A percentile compares a stretch with the other conserved stretches of the same genome.
phyloP scores from a whole-genome alignment of 2,113 vertebrate genomes.

The Sorex fumeus region DNA sequence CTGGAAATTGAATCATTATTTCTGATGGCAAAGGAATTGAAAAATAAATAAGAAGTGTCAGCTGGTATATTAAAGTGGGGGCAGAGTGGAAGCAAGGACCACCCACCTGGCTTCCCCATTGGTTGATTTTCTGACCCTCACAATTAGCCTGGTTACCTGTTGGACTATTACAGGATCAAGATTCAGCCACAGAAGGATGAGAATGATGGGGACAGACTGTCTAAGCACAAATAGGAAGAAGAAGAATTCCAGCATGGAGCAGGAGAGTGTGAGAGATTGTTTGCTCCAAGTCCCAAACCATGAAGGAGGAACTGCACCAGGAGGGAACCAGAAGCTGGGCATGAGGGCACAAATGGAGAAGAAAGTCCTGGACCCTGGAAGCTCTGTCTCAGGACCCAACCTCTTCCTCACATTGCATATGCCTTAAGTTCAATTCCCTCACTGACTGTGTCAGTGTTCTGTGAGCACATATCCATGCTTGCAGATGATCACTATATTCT shows the following conservation, averaged over 20 bases:
- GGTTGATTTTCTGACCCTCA: neutral
- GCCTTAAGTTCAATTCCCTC: neutral
- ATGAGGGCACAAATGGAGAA: neutral
- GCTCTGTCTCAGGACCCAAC: neutral
- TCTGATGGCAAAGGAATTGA: slow-evolving; percentile 51
- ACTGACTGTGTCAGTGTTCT: rapidly evolving
- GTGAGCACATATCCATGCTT: neutral
- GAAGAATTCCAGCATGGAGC: neutral
- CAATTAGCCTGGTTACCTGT: slow-evolving; percentile 32
- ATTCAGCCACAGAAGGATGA: neutral
- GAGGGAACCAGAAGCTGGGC: neutral
- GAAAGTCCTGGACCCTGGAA: neutral
- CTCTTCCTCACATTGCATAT: neutral
- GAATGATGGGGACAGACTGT: neutral
- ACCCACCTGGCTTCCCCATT: neutral
- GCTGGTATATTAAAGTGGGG: neutral
- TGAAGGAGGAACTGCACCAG: too few species aligned
- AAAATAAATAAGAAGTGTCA: slow-evolving; percentile 68
- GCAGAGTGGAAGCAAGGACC: neutral
- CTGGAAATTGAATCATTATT: slow-evolving; percentile 65
- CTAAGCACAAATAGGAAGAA: too few species aligned
- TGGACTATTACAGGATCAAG: neutral
- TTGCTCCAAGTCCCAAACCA: too few species aligned
- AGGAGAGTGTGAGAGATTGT: too few species aligned
- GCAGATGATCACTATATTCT: neutral